phyloP scores from a whole-genome alignment of 2,888 invertebrate genomes.

The Dysmachus trigonus region DNA sequence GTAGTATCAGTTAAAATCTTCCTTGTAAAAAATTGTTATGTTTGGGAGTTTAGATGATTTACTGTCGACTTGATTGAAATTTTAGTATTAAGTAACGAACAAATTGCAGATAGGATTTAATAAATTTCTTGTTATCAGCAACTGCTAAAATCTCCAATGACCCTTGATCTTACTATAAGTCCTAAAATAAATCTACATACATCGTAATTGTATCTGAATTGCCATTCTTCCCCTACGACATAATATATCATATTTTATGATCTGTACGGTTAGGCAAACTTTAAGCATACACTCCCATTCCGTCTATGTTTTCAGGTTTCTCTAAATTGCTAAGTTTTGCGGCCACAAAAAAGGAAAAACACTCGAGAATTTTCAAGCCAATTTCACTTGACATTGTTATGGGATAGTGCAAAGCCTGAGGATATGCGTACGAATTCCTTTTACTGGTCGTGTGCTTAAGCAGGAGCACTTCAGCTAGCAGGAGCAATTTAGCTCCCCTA shows the following conservation, averaged over 20 bases:
- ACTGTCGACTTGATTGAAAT: no score
- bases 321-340: background rate
- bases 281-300: background rate
- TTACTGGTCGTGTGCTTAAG: background rate
- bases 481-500: background rate
- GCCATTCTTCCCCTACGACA: background rate
- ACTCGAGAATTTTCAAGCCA: background rate
- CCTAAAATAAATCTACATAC: background rate
- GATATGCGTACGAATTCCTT: background rate
- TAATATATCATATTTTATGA: background rate
- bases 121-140: no score
- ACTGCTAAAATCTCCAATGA: no score
- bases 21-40: no score
- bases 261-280: background rate
- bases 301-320: background rate
- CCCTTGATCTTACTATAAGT: background rate
- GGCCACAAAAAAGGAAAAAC: background rate
- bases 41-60: no score
- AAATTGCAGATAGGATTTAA: no score
- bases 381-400: background rate
- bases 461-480: background rate
- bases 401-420: background rate
- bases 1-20: no score
- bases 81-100: no score
- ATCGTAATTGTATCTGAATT: background rate